A percentile compares a stretch with the other conserved stretches of the same genome.
These are phyloP conservation scores for Chloroceryle aenea DNA, from an alignment of 2,113 vertebrate genomes.

Conservation along the genomic window DNA sequence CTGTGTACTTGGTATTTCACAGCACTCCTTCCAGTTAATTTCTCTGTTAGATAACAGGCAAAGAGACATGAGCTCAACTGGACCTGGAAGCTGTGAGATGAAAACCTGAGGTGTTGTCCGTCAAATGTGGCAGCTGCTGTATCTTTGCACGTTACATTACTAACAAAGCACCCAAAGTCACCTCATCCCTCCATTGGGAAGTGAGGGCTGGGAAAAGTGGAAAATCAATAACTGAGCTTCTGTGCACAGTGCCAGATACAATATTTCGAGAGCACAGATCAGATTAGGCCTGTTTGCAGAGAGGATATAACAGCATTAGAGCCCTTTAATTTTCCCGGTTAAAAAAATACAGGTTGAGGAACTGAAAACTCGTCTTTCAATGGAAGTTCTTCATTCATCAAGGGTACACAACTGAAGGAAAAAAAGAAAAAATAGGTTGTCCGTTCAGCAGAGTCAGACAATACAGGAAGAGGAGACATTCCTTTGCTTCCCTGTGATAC, in stretches of 20 bases:
- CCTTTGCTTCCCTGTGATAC: background rate
- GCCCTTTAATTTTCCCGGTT: background rate
- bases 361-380: background rate
- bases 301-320: background rate
- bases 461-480: background rate
- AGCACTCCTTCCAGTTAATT: background rate
- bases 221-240: background rate
- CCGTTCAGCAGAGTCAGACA: background rate
- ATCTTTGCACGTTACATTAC: background rate
- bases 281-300: background rate
- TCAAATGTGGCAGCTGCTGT: background rate
- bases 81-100: accelerated
- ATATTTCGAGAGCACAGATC: background rate
- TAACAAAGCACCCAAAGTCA: background rate
- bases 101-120: background rate
- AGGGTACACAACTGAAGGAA: background rate
- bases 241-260: background rate
- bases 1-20: background rate
- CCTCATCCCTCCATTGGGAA: background rate
- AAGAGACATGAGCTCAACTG: background rate
- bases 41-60: background rate
- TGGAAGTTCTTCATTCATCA: background rate
- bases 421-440: background rate
- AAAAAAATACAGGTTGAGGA: background rate
- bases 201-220: background rate